A percentile compares a stretch with the other conserved stretches of the same genome.
Evolutionary conservation across 1,140 invertebrate species (phyloP).

Genomic region (Drosophila prosaltans): DNA sequence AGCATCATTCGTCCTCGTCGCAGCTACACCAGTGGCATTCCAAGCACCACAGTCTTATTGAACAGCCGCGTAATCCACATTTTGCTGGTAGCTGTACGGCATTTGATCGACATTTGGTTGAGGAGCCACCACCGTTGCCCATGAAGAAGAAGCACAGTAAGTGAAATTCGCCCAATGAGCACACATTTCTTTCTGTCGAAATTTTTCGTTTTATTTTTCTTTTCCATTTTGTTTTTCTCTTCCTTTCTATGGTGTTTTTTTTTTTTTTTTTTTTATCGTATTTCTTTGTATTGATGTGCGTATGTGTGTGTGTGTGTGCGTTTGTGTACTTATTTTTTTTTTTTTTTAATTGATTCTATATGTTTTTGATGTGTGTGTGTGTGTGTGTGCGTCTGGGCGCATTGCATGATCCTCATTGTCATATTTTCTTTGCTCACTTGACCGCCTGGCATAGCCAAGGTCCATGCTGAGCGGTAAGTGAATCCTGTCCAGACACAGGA

Average conservation of each 20-base stretch:
- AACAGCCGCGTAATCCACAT: constrained; percentile 52
- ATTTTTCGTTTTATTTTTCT: constrained; percentile 51
- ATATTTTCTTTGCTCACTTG: background rate
- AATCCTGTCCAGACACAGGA: background rate
- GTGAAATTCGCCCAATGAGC: constrained; percentile 83
- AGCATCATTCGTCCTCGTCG: constrained; percentile 37
- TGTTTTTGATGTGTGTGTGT: background rate
- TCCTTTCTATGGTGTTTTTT: constrained; percentile 33
- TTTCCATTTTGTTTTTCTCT: constrained; percentile 41
- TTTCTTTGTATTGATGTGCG: constrained; percentile 18
- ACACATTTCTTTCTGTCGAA: constrained; percentile 58
- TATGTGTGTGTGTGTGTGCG: constrained; percentile 30
- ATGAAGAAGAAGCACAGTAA: constrained; percentile 97
- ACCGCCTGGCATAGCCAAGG: constrained; percentile 46
- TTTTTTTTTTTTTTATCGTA: constrained; percentile 8
- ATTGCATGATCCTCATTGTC: background rate
- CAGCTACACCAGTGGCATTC: constrained; percentile 67
- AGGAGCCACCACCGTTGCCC: constrained; percentile 93
- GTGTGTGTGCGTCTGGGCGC: background rate
- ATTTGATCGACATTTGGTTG: constrained; percentile 83
- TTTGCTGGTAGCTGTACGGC: constrained; percentile 53
- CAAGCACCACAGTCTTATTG: constrained; percentile 79
- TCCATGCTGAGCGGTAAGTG: constrained; percentile 62
- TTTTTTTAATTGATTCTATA: background rate
- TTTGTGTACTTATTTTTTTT: constrained; percentile 20